These are phyloP conservation scores for Pediacus dermestoides DNA, from an alignment of 2,888 invertebrate species.

Conservation along the genomic window DNA sequence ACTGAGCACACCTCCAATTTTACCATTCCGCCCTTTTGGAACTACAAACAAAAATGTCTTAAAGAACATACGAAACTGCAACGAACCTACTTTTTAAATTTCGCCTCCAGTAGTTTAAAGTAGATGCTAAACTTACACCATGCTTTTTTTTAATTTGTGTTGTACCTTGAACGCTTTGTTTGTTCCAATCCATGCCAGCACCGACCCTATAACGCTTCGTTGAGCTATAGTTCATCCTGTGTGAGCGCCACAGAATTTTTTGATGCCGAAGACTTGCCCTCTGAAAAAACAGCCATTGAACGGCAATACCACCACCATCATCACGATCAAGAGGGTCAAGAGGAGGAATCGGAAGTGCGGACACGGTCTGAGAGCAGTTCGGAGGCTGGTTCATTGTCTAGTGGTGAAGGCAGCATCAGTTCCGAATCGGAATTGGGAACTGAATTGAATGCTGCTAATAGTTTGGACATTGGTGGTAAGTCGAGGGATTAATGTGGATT, in stretches of 20 bases:
- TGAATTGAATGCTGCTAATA: constrained; percentile 49
- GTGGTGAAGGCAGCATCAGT: constrained; percentile 65
- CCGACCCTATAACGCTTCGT: constrained; percentile 60
- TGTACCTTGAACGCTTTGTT: constrained; percentile 11
- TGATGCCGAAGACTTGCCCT: constrained; percentile 67
- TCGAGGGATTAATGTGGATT: no score
- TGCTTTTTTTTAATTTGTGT: constrained; percentile 6
- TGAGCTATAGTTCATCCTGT: constrained; percentile 74
- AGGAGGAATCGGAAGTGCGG: constrained; percentile 44
- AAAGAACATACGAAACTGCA: no score
- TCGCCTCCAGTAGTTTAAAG: no score
- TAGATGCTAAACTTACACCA: no score
- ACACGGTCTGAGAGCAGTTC: constrained; percentile 64
- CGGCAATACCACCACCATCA: constrained; percentile 10
- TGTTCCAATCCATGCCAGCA: constrained; percentile 44
- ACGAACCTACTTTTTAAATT: no score
- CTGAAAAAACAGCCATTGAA: constrained; percentile 22
- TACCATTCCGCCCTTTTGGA: no score
- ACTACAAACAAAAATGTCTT: no score
- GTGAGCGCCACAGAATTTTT: constrained; percentile 76
- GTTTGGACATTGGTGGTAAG: constrained; percentile 39
- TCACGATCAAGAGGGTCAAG: constrained; percentile 27
- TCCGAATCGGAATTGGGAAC: constrained; percentile 56
- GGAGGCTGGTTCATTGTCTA: constrained; percentile 66
- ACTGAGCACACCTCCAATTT: no score